Percentiles rank a stretch among this genome's conserved stretches.
phyloP scores from a whole-genome alignment of 2,888 invertebrate species.

The Caenorhabditis angaria region DNA sequence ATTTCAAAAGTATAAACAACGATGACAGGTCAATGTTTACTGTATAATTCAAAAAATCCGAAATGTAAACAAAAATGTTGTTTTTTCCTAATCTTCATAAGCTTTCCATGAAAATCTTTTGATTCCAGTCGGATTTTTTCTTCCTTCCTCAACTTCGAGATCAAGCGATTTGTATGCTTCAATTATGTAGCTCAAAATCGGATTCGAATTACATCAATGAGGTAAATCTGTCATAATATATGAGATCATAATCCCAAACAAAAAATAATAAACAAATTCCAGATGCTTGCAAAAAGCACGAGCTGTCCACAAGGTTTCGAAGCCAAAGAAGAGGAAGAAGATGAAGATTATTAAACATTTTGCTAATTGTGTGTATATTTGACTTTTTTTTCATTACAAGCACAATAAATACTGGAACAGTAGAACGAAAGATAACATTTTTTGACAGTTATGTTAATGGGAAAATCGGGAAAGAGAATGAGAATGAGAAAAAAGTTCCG shows the following conservation, averaged over 20 bases:
- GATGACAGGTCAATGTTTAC: no score
- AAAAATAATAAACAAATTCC: slow-evolving; percentile 12
- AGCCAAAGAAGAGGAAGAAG: slow-evolving; percentile 41
- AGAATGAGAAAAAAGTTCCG: slow-evolving; percentile 10
- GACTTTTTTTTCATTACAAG: no score
- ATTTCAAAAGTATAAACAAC: no score
- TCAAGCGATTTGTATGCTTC: slow-evolving; percentile 67
- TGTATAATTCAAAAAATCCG: no score
- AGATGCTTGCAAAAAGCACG: slow-evolving; percentile 62
- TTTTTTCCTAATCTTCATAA: no score
- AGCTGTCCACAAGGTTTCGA: slow-evolving; percentile 67
- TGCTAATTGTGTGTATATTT: neutral
- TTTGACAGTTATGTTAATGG: neutral
- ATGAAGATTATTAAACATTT: slow-evolving; percentile 22
- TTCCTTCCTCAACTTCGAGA: slow-evolving; percentile 62
- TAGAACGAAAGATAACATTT: neutral
- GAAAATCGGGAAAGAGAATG: neutral
- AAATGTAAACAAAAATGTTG: neutral
- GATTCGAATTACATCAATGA: slow-evolving; percentile 43
- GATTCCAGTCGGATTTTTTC: slow-evolving; percentile 63
- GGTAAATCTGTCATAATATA: slow-evolving; percentile 11
- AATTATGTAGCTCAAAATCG: slow-evolving; percentile 62
- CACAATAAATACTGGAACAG: neutral
- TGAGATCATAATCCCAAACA: neutral
- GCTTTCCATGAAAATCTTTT: neutral